Evolutionary conservation across 2,888 invertebrate species (phyloP), one percentile per base, ranked within the genome.

Genomic region (Thysanoteuthis rhombus): DNA sequence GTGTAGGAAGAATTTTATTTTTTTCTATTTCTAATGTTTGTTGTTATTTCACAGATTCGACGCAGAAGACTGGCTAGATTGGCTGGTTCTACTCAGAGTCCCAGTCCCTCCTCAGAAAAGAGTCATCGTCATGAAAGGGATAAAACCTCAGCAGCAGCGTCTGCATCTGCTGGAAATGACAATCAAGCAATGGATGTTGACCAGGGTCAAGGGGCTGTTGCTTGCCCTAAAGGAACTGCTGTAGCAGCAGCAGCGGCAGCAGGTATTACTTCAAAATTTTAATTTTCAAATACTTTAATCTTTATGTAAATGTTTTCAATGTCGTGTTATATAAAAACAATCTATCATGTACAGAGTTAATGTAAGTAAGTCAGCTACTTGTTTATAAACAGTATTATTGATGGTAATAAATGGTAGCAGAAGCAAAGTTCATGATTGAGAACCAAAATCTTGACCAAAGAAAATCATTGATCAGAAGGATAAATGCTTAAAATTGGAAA

Each of bases 31-130:
- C n/a, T 75, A n/a, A n/a, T 12, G n/a, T 75, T n/a, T 75, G 10
- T 75, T 75, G n/a, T n/a, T 75, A n/a, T n/a, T 75, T 75, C n/a
- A n/a, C 75, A 92, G 91, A 92, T 92, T 92, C 91, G 91, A n/a
- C 91, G 91, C 91, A 92, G 91, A 92, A 92, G 91, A 42, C 91
- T 92, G 19, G 91, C 91, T 32, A 92, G 91, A 45, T 92, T 92
- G 36, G 91, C 42, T 92, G 91, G 91, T 92, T 42, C 40, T n/a
- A 45, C n/a, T n/a, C 42, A n/a, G 28, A 36, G 91, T 32, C 32
- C 42, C 32, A 92, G 91, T 45, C 36, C 42, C 16, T 92, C 91
- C 40, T n/a, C 91, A n/a, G 91, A 92, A 19, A 92, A 92, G 36
- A 92, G 40, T n/a, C 40, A 42, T 40, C 91, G n/a, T 92, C 91